These are phyloP conservation scores for Uria lomvia DNA, from an alignment of 2,113 vertebrate genomes.

Conservation along the genomic window DNA sequence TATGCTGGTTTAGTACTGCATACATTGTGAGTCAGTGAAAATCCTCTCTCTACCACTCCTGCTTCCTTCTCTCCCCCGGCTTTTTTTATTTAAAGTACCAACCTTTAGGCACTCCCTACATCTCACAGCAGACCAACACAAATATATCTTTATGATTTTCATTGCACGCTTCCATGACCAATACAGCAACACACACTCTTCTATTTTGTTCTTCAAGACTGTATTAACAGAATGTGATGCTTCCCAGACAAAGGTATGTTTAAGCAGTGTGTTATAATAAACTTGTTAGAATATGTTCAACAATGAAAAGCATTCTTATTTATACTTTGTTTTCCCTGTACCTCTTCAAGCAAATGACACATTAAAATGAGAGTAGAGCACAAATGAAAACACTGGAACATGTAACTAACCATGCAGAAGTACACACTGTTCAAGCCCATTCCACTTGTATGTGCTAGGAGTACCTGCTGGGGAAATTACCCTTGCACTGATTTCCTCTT, in stretches of 20 bases:
- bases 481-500: background rate
- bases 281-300: background rate
- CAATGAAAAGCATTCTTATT: background rate
- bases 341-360: background rate
- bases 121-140: background rate
- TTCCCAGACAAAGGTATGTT: background rate
- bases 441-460: background rate
- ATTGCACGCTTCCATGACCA: background rate
- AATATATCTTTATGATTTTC: fast-evolving
- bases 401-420: background rate
- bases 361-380: background rate
- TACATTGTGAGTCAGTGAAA: background rate
- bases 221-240: background rate
- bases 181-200: background rate
- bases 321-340: fast-evolving
- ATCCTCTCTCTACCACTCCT: background rate
- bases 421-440: background rate
- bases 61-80: background rate
- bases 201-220: background rate
- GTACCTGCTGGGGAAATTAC: background rate
- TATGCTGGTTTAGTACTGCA: background rate
- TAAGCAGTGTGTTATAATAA: background rate
- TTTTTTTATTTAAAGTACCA: background rate
- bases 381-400: background rate
- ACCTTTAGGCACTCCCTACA: background rate